Percentiles rank a stretch among this genome's conserved stretches.
Conservation (phyloP, 2,888 invertebrate genomes). For the Amphipoea lucens region DNA sequence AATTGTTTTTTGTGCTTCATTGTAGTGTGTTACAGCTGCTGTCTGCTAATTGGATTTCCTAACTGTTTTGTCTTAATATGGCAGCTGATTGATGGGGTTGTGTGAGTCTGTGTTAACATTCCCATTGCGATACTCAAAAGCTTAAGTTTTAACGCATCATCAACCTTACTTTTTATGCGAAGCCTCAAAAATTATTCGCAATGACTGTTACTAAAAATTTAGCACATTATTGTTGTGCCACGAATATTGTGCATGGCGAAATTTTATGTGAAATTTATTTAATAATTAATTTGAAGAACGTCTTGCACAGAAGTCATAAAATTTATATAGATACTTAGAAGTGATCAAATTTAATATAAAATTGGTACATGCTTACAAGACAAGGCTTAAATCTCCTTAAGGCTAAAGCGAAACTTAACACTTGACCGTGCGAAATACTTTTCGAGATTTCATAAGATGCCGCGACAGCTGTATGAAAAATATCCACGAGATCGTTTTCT, state of each 20-base stretch:
- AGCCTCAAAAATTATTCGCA: constrained; percentile 10
- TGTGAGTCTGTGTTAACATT: neutral
- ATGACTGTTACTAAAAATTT: constrained; percentile 12
- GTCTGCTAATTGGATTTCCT: constrained; percentile 56
- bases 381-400: neutral
- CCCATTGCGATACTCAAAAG: constrained; percentile 4
- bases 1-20: constrained; percentile 59
- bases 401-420: constrained; percentile 12
- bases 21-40: constrained; percentile 47
- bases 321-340: neutral
- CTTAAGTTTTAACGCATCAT: neutral
- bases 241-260: constrained; percentile 4
- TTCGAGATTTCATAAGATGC: constrained; percentile 29
- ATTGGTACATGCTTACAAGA: neutral
- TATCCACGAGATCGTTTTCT: constrained; percentile 42
- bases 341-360: neutral
- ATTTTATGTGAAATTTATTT: constrained; percentile 1
- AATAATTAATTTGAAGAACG: constrained; percentile 27
- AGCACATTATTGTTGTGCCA: neutral
- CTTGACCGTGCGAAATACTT: constrained; percentile 20
- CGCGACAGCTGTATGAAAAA: constrained; percentile 29
- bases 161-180: constrained; percentile 19
- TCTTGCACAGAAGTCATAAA: constrained; percentile 1
- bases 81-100: constrained; percentile 30
- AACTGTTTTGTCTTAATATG: constrained; percentile 46